Conservation (phyloP, 2,113 vertebrate species). For the Sinosuthora webbiana region DNA sequence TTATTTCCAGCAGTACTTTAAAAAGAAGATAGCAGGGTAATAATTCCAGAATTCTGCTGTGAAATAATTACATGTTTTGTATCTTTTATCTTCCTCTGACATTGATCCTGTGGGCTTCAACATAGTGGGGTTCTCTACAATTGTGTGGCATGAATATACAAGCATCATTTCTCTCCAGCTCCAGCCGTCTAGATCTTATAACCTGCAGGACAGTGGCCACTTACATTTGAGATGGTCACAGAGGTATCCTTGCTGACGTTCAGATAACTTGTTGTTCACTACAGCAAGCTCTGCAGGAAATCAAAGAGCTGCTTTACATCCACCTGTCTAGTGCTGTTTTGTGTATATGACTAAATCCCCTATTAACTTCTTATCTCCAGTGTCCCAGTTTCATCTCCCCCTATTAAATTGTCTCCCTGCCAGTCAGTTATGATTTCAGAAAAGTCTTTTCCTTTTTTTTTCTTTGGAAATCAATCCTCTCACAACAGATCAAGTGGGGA, state of each 20-base stretch:
- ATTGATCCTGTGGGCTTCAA: neutral
- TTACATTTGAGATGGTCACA: neutral
- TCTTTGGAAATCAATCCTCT: neutral
- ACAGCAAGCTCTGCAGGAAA: neutral
- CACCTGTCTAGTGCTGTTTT: neutral
- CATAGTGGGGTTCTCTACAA: neutral
- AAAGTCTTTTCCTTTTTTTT: conserved; percentile 20
- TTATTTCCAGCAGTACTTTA: neutral
- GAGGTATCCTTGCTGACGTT: neutral
- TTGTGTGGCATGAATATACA: neutral
- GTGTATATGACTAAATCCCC: neutral
- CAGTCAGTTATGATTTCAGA: neutral
- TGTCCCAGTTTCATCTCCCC: conserved; percentile 6
- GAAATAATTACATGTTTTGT: neutral
- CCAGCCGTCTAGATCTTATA: neutral
- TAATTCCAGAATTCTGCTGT: neutral
- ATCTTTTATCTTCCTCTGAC: neutral
- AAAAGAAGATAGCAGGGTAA: neutral
- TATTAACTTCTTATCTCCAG: neutral
- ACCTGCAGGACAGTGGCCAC: neutral
- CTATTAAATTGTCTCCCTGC: neutral
- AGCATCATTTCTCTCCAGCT: neutral
- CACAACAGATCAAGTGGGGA: neutral
- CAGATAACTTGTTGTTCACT: neutral
- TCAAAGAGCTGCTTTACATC: neutral